These are phyloP conservation scores for Thereva nobilitata DNA, from an alignment of 2,888 invertebrate species.

Conservation along the genomic window DNA sequence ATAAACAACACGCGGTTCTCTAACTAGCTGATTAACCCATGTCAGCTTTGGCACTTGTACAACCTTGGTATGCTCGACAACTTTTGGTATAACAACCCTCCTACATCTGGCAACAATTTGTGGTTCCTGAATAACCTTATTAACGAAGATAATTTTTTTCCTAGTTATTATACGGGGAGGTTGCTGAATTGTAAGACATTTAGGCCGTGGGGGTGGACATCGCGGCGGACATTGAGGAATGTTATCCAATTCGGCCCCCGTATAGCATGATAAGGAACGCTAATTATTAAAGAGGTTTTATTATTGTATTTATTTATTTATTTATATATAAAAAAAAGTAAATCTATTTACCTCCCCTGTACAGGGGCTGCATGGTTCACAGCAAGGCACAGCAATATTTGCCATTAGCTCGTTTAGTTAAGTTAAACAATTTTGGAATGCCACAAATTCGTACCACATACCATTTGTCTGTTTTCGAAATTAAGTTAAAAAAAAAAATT, in stretches of 20 bases:
- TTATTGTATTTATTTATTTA: too few species aligned
- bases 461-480: too few species aligned
- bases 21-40: constrained; percentile 53
- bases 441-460: too few species aligned
- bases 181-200: constrained; percentile 54
- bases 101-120: constrained; percentile 53
- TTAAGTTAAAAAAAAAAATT: too few species aligned
- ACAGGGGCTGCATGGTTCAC: too few species aligned
- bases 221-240: constrained; percentile 53
- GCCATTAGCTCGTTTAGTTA: too few species aligned
- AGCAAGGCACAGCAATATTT: too few species aligned
- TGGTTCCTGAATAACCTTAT: constrained; percentile 52
- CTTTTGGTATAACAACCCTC: constrained; percentile 53
- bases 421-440: too few species aligned
- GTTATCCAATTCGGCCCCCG: constrained; percentile 51
- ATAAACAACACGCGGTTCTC: constrained; percentile 54
- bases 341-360: too few species aligned
- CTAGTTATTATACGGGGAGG: constrained; percentile 53
- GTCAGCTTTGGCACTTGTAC: constrained; percentile 52
- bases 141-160: constrained; percentile 53
- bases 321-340: too few species aligned
- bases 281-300: constrained; percentile 39
- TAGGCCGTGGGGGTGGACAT: constrained; percentile 51
- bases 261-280: constrained; percentile 54
- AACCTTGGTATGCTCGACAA: constrained; percentile 53